Base-by-base conservation (phyloP, 2,888 invertebrate genomes). In the Trichogramma evanescens region DNA sequence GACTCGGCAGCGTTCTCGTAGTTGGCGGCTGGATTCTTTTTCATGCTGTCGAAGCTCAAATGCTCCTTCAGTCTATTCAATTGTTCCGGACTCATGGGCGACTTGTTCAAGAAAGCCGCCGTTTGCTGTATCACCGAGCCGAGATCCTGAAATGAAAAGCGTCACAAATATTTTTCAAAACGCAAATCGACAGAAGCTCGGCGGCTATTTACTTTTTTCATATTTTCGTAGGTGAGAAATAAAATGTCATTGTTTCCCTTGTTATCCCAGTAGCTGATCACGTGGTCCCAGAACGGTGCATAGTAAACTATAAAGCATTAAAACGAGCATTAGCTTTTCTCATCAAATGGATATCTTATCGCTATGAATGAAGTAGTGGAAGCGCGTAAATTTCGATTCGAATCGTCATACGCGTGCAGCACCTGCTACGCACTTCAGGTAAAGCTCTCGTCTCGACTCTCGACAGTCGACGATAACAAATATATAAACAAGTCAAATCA, bases 21-120 rank as follows among this genome's bases (percentile, higher is more conserved):
- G 41, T 56, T 56, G 4, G 49, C 43, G n/a, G 56, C 41, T 10
- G 56, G 56, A 43, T 56, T 56, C 1, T 50, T 13, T 42, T 56
- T 56, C 56, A 56, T 56, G 4, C n/a, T 43, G 42, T 13, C 6
- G 43, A 56, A 56, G 39, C 50, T 50, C 38, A 56, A 13, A 13
- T 56, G 50, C 8, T 43, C 9, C 6, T 43, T 6, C 9, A 56
- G 42, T n/a, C 5, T 5, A 9, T 43, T n/a, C 7, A 56, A 6
- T 43, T 56, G 43, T 8, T 56, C 13, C 6, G 43, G 39, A 5
- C 13, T 42, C 5, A 56, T 13, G 9, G 10, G 26, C 26, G 26
- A 26, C 5, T 50, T 50, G 8, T 13, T 38, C 13, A 50, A 39
- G 39, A 50, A 50, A 38, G 9, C 26, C 26, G 50, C 38, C 10